Conservation (phyloP, 2,888 invertebrate genomes). For the Eretmocerus hayati region DNA sequence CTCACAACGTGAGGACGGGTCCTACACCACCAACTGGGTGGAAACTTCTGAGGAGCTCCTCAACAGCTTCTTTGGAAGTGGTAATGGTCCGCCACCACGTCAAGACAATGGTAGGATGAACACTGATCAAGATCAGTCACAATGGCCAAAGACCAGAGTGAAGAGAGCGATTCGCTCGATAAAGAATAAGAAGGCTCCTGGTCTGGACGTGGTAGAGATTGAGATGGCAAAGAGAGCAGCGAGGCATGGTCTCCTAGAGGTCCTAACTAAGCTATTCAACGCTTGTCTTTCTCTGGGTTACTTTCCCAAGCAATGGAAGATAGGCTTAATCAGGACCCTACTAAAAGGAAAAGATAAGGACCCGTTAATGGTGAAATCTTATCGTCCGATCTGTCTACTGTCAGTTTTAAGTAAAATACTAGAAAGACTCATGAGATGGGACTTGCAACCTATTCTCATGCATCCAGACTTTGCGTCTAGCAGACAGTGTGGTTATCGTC, state of each 20-base stretch:
- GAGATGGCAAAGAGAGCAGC: neutral
- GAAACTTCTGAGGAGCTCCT: neutral
- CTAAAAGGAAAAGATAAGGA: slow-evolving; percentile 2
- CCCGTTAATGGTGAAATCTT: neutral
- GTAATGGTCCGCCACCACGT: too few relatives aligned
- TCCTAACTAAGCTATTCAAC: neutral
- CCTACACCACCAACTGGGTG: neutral
- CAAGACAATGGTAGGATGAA: neutral
- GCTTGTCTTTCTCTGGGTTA: neutral
- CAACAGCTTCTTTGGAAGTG: neutral
- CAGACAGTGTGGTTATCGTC: slow-evolving; percentile 3
- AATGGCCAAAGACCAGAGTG: neutral
- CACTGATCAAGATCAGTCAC: neutral
- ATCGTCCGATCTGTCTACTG: slow-evolving; percentile 19
- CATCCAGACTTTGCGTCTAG: neutral
- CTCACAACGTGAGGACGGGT: neutral
- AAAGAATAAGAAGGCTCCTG: slow-evolving; percentile 11
- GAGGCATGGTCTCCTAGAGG: neutral
- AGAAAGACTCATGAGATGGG: slow-evolving; percentile 6
- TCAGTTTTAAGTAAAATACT: slow-evolving; percentile 14
- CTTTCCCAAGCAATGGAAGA: slow-evolving; percentile 4
- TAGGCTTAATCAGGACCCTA: neutral
- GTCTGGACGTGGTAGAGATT: neutral
- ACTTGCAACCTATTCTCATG: neutral
- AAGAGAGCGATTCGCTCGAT: neutral